Evolutionary conservation across 2,888 invertebrate species (phyloP), one percentile per base, ranked within the genome.

Genomic region (Pammene fasciana): DNA sequence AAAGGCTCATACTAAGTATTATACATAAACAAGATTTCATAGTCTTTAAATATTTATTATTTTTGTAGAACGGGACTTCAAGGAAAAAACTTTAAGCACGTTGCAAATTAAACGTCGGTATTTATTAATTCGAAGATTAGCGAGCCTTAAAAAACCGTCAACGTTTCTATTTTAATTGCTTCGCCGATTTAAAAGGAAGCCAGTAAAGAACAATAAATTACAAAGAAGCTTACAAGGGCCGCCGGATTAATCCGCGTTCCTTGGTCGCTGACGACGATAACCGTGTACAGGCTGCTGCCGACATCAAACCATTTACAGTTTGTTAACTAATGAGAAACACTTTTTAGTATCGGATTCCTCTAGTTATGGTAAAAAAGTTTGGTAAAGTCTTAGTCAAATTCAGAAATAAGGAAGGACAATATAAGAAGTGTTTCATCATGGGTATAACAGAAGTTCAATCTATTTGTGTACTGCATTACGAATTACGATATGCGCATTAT

Each of bases 261-360:
- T 86, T 87, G 84, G 85, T 84, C 86, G 88, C 90, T 87, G 84
- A 82, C 78, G 81, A 85, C 82, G 86, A 87, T 91, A 89, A 91
- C 89, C 82, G 86, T 91, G 90, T 90, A 90, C 89, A 89, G 88
- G 88, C 84, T 83, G 88, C 84, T 83, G 81, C 73, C 66, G 68
- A 73, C 68, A 72, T 73, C 57, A 65, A 70, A 65, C 57, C 56
- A 64, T 68, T 64, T 59, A 55, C 60, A 38, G 18, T 60, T 48
- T 41, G 10, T 43, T 43, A 43, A 43, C 43, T 50, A 13, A 38
- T 62, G 9, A 6, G 36, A 50, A 62, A 62, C 61, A 13, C 38
- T 50, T 50, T 50, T 11, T 38, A 62, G n/a, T 50, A 38, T 38
- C 50, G 18, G 38, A 41, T 38, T 41, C 10, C 48, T 62, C 18